phyloP scores from a whole-genome alignment of 2,888 invertebrate genomes.

The Troides helena region DNA sequence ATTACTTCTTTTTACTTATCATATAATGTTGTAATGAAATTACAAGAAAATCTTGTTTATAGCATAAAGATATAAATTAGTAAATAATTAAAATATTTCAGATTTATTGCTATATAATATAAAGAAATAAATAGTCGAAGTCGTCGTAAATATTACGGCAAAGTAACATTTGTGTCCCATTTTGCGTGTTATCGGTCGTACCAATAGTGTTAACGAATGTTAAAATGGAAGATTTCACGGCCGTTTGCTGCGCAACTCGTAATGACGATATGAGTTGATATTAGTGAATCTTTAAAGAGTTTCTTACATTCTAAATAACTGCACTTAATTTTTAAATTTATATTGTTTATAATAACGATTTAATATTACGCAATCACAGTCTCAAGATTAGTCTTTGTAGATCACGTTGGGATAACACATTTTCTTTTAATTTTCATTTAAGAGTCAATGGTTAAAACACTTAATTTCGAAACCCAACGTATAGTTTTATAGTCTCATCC shows the following conservation, averaged over 20 bases:
- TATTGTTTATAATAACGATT: conserved; percentile 31
- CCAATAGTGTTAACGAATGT: conserved; percentile 12
- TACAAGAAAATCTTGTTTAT: background rate
- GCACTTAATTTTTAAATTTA: conserved; percentile 32
- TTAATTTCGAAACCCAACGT: conserved; percentile 29
- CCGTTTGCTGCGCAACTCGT: background rate
- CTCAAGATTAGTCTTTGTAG: conserved; percentile 58
- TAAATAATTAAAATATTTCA: background rate
- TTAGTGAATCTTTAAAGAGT: conserved; percentile 27
- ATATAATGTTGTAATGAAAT: background rate
- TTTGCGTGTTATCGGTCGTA: background rate
- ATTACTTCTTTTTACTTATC: background rate
- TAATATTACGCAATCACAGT: conserved; percentile 69
- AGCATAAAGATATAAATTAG: background rate
- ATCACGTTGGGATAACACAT: conserved; percentile 48
- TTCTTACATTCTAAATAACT: conserved; percentile 39
- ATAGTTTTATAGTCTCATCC: conserved; percentile 43
- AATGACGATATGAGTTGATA: background rate
- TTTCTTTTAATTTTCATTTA: conserved; percentile 18
- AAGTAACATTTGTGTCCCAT: conserved; percentile 10
- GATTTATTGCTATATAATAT: background rate
- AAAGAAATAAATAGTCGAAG: background rate
- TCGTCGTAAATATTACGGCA: conserved; percentile 8
- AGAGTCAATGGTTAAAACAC: conserved; percentile 33
- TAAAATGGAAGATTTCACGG: conserved; percentile 19